A percentile compares a stretch with the other conserved stretches of the same genome.
These are phyloP conservation scores for Cheilosia vulpina DNA, from an alignment of 2,888 invertebrate genomes.

Conservation along the genomic window DNA sequence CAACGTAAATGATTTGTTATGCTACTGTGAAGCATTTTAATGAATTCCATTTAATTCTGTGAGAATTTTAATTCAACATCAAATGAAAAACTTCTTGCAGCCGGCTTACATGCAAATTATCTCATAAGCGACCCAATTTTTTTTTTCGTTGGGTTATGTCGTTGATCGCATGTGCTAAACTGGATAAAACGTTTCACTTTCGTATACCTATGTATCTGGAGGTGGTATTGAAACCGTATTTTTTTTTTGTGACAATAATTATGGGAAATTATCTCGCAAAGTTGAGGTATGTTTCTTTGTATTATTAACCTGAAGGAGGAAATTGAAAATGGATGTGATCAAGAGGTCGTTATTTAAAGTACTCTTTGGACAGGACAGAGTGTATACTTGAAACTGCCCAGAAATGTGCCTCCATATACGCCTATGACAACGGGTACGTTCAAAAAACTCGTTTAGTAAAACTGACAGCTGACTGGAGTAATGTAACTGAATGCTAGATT, in stretches of 20 bases:
- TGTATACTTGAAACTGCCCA: not conserved
- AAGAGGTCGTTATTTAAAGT: conserved; percentile 23
- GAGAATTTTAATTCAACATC: conserved; percentile 50
- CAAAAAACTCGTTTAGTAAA: too few species aligned
- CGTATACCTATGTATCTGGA: conserved; percentile 9
- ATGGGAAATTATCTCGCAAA: conserved; percentile 50
- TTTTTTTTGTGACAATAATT: conserved; percentile 35
- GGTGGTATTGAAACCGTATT: conserved; percentile 14
- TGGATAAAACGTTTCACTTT: conserved; percentile 59
- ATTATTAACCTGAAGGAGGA: conserved; percentile 13
- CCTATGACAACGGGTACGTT: too few species aligned
- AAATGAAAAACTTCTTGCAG: conserved; percentile 15
- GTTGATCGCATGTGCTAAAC: conserved; percentile 36
- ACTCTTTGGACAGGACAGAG: conserved; percentile 1
- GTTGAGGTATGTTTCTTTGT: conserved; percentile 24
- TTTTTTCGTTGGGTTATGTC: conserved; percentile 18
- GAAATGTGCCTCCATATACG: too few species aligned
- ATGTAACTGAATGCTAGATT: too few species aligned
- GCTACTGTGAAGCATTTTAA: conserved; percentile 26
- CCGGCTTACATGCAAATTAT: conserved; percentile 63
- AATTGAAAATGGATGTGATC: conserved; percentile 41
- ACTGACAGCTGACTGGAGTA: too few species aligned
- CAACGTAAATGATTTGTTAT: conserved; percentile 51
- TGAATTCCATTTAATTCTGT: conserved; percentile 53
- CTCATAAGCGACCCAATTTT: conserved; percentile 63